Base-by-base conservation (phyloP, 2,888 invertebrate species). In the Anaspis maculata region DNA sequence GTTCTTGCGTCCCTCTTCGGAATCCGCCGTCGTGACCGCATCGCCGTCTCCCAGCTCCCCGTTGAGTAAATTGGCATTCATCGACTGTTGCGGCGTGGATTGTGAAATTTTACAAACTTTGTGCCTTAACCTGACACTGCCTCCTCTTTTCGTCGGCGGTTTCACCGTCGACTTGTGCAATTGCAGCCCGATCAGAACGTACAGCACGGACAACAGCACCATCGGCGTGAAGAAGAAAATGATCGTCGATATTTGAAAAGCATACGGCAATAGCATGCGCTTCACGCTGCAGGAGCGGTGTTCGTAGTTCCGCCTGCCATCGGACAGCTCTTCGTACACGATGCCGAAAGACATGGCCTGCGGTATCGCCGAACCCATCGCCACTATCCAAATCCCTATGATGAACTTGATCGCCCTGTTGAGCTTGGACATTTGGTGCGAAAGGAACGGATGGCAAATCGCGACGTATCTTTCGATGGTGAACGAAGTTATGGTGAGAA, bases 401-500 rank as follows among this genome's bases (percentile, higher is more conserved):
- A 80, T 71, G 45, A 83, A 81, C 48, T 83, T 78, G 30, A 88
- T 74, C 2, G 87, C 89, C 35, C 92, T 72, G 14, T 83, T 82
- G 22, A 90, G 66, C 51, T 87, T 86, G 1, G 88, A 87, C 73
- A 87, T 79, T 3, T 83, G 84, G 58, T 88, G 87, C 2, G 82
- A 78, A 54, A 79, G 71, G 52, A 91, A 85, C 0, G 91, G 91
- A 56, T 85, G 80, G 54, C 87, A 88, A 49, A 89, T 88, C 3
- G 88, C 88, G 21, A 88, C 78, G 59, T 88, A 92, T 41, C 91
- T 73, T 62, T 92, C 91, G 9, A 89, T 79, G 0, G 84, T 91
- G 62, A 91, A 91, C 2, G 88, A 87, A 0, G 88, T 87, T 52
- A 91, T 91, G 7, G 83, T 85, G 41, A 85, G 64, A 2, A 91